phyloP scores from a whole-genome alignment of 2,888 invertebrate species.

The Apodemia mormo region DNA sequence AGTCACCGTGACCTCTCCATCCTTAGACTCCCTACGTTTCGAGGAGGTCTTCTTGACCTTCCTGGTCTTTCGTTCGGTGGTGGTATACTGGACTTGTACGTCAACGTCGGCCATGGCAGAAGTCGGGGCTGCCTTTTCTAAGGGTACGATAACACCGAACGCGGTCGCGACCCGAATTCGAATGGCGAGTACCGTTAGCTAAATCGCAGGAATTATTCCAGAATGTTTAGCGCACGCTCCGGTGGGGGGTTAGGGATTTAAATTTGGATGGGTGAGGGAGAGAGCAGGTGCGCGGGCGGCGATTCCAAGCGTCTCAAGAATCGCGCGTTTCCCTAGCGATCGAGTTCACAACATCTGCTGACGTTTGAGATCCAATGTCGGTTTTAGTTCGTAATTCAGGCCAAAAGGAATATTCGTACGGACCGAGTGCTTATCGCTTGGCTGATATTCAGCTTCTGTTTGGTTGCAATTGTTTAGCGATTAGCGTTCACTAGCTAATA shows the following conservation, averaged over 20 bases:
- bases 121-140: slow-evolving; percentile 50
- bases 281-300: slow-evolving; percentile 81
- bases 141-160: slow-evolving; percentile 71
- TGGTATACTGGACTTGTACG: slow-evolving; percentile 91
- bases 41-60: slow-evolving; percentile 91
- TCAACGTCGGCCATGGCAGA: slow-evolving; percentile 94
- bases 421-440: slow-evolving; percentile 55
- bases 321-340: slow-evolving; percentile 56
- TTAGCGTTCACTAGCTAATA: slow-evolving; percentile 49
- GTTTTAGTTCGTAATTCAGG: slow-evolving; percentile 36
- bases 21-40: slow-evolving; percentile 88
- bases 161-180: slow-evolving; percentile 82
- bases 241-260: slow-evolving; percentile 79
- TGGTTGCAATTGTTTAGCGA: slow-evolving; percentile 55
- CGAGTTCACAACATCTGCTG: slow-evolving; percentile 49
- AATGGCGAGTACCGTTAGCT: slow-evolving; percentile 77
- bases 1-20: slow-evolving; percentile 91
- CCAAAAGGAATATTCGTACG: slow-evolving; percentile 37
- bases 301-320: slow-evolving; percentile 64
- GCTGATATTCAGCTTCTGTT: slow-evolving; percentile 51
- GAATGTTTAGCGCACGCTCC: slow-evolving; percentile 74
- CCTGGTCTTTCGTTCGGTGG: slow-evolving; percentile 94
- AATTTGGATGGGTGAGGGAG: slow-evolving; percentile 82
- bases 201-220: slow-evolving; percentile 81
- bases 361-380: slow-evolving; percentile 38